phyloP scores from a whole-genome alignment of 2,797 vertebrate species.

The Enteromius argenteus region DNA sequence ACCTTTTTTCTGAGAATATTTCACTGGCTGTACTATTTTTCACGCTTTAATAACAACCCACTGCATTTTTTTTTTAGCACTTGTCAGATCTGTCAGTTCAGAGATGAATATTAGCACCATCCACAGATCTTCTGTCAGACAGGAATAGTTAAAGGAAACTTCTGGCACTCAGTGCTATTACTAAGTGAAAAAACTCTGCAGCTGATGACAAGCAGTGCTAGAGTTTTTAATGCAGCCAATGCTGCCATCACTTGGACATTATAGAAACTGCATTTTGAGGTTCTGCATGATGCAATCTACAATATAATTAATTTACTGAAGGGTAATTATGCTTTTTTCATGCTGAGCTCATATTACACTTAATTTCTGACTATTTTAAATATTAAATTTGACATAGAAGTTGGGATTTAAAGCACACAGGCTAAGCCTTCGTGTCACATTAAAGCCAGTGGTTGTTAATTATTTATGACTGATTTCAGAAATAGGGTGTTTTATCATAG shows the following conservation, averaged over 20 bases:
- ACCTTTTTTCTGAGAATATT: not conserved
- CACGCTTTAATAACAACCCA: not conserved
- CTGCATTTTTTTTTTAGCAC: not conserved
- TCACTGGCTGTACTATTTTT: not conserved
- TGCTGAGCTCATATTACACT: not conserved
- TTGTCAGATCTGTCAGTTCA: constrained; percentile 28
- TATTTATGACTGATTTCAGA: not conserved
- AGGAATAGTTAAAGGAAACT: not conserved
- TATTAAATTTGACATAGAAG: not conserved
- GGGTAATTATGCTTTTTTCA: not conserved
- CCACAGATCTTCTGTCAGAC: constrained; percentile 2
- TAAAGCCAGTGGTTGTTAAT: not conserved
- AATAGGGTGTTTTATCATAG: not conserved
- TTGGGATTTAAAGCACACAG: not conserved
- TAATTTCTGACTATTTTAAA: not conserved
- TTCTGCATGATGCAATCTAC: not conserved
- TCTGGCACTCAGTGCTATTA: not conserved
- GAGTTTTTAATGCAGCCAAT: constrained; percentile 4
- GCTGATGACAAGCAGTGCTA: not conserved
- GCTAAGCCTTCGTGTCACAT: not conserved
- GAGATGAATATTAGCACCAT: constrained; percentile 34
- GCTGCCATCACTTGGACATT: constrained; percentile 45
- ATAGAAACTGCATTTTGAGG: not conserved
- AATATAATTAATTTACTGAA: not conserved
- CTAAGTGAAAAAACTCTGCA: not conserved